Evolutionary conservation across 2,888 invertebrate species (phyloP).

Genomic region (Calliphora vomitoria): DNA sequence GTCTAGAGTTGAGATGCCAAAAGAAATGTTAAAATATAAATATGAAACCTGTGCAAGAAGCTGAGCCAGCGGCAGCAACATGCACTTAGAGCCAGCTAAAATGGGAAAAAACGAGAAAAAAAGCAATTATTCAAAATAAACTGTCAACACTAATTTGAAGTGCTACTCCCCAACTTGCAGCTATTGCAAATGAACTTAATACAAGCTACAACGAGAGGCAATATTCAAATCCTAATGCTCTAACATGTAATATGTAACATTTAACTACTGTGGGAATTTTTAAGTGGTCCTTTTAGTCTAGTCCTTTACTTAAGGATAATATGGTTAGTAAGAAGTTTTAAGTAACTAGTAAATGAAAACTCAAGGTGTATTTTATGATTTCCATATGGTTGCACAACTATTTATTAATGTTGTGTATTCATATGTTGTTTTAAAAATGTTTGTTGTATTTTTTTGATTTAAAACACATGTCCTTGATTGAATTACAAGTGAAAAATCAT

Average conservation of each 20-base stretch:
- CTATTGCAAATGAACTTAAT: slow-evolving; percentile 32
- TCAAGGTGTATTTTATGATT: slow-evolving; percentile 66
- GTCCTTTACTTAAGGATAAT: slow-evolving; percentile 46
- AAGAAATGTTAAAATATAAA: slow-evolving; percentile 26
- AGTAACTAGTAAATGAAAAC: slow-evolving; percentile 36
- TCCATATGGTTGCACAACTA: slow-evolving; percentile 36
- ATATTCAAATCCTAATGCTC: not conserved
- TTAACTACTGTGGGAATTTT: slow-evolving; percentile 71
- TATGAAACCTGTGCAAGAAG: slow-evolving; percentile 58
- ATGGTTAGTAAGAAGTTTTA: slow-evolving; percentile 22
- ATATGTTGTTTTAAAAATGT: slow-evolving; percentile 10
- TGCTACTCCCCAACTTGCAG: slow-evolving; percentile 75
- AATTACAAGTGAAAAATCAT: slow-evolving; percentile 37
- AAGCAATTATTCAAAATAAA: slow-evolving; percentile 81
- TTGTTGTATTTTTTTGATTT: slow-evolving; percentile 45
- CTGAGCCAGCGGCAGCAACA: not conserved
- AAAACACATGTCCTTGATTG: slow-evolving; percentile 70
- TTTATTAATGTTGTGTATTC: not conserved
- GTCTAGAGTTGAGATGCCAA: not conserved
- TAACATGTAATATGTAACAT: slow-evolving; percentile 10
- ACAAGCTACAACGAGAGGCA: slow-evolving; percentile 17
- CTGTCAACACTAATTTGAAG: slow-evolving; percentile 83
- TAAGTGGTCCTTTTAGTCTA: slow-evolving; percentile 59
- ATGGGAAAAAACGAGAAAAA: slow-evolving; percentile 30
- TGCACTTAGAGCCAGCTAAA: slow-evolving; percentile 52